These are phyloP conservation scores for Austrolebias charrua DNA, from an alignment of 2,797 vertebrate genomes.

Conservation along the genomic window DNA sequence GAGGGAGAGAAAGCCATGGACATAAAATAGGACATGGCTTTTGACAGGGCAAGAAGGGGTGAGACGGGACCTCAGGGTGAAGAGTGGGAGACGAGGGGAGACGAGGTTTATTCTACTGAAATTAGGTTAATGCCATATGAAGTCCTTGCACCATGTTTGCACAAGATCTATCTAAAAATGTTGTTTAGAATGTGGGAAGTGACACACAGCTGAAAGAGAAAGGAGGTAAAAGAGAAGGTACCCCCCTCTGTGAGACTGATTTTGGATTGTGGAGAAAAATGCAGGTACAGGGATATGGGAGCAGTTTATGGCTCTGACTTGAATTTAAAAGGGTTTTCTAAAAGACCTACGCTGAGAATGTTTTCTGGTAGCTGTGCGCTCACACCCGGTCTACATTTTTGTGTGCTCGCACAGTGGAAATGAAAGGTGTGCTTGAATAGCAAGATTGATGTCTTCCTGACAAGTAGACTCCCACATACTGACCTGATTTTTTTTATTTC, in stretches of 20 bases:
- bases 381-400: slow-evolving; percentile 34
- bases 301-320: slow-evolving; percentile 36
- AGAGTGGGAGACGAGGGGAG: slow-evolving; percentile 24
- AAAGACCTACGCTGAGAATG: slow-evolving; percentile 16
- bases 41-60: slow-evolving; percentile 40
- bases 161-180: slow-evolving; percentile 37
- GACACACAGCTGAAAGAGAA: slow-evolving; percentile 31
- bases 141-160: slow-evolving; percentile 44
- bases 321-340: slow-evolving; percentile 44
- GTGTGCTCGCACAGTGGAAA: slow-evolving; percentile 13
- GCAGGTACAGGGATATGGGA: neutral
- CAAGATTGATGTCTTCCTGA: slow-evolving; percentile 23
- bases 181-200: slow-evolving; percentile 33
- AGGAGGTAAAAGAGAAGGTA: slow-evolving; percentile 5
- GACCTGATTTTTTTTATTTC: slow-evolving; percentile 16
- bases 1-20: slow-evolving; percentile 6
- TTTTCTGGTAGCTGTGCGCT: slow-evolving; percentile 29
- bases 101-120: slow-evolving; percentile 44
- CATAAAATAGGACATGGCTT: slow-evolving; percentile 60
- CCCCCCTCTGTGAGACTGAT: slow-evolving; percentile 27
- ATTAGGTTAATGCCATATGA: slow-evolving; percentile 64
- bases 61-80: slow-evolving; percentile 39
- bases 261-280: slow-evolving; percentile 10
- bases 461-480: slow-evolving; percentile 33
- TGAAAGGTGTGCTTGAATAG: slow-evolving; percentile 32